Evolutionary conservation across 2,888 invertebrate species (phyloP), one percentile per base, ranked within the genome.

Genomic region (Gymnocheta viridis): DNA sequence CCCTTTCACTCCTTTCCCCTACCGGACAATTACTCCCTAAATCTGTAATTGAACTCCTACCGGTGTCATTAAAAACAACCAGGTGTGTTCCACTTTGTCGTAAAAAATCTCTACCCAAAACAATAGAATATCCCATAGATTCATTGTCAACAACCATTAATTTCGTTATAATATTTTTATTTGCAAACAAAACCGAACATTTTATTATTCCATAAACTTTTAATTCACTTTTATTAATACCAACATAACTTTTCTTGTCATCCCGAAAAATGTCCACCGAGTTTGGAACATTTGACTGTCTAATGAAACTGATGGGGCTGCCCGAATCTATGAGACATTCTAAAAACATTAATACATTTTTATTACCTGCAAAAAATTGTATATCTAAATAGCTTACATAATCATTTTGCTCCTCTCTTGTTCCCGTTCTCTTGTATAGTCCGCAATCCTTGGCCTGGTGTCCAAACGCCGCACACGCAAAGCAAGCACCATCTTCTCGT

Each of bases 251-350:
- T n/a, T 22, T 38, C 24, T 67, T n/a, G 27, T 35, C 41, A 49
- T 51, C 14, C 44, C 60, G 10, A 22, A 60, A n/a, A 69, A 73
- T 10, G 77, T 79, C 14, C 76, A 54, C n/a, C 17, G 32, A 38
- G n/a, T 32, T 49, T n/a, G 79, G 64, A 10, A 86, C 17, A 29
- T 47, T 62, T n/a, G 73, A 73, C 6, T 38, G 19, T 10, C 38
- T 62, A 0, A 83, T 56, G 14, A 85, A 73, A 49, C 83, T 85
- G 44, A 85, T 72, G 47, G 85, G 73, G 47, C 86, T 85, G 22
- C 83, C 86, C 2, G 86, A 82, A 66, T 85, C 83, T 79, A 84
- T 82, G 73, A 83, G 74, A 78, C 83, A 84, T 72, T 82, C 83
- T 79, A 86, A 47, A 86, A 47, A 78, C 19, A 84, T 76, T 38